These are phyloP conservation scores for Cremastinae sp. DNA, from an alignment of 2,888 invertebrate genomes.

Conservation along the genomic window DNA sequence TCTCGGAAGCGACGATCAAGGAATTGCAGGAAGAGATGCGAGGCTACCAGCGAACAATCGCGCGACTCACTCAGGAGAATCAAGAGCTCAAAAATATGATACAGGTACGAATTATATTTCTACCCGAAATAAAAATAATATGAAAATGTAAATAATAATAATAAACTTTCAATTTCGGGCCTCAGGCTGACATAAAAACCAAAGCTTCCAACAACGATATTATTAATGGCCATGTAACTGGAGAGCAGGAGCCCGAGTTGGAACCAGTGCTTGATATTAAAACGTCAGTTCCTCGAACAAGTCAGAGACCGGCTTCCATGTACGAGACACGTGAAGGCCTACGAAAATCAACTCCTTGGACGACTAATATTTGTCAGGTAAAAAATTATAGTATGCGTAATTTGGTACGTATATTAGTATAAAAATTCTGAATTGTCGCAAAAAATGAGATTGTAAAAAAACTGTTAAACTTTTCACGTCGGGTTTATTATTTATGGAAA, in stretches of 20 bases:
- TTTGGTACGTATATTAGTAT: too few species aligned
- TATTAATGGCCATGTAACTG: slow-evolving; percentile 78
- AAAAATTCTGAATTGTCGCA: too few species aligned
- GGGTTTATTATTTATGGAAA: too few species aligned
- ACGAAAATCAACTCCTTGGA: slow-evolving; percentile 81
- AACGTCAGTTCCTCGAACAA: slow-evolving; percentile 78
- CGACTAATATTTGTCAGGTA: slow-evolving; percentile 74
- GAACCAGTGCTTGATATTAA: slow-evolving; percentile 82
- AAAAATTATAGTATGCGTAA: background rate
- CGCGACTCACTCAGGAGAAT: slow-evolving; percentile 90
- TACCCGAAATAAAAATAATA: background rate
- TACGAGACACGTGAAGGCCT: slow-evolving; percentile 91
- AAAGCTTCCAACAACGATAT: slow-evolving; percentile 65
- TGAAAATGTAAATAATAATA: background rate
- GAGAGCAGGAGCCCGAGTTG: slow-evolving; percentile 80
- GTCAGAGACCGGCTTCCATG: slow-evolving; percentile 92
- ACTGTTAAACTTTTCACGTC: too few species aligned
- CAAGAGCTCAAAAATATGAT: slow-evolving; percentile 85
- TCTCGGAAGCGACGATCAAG: slow-evolving; percentile 85
- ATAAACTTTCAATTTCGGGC: background rate
- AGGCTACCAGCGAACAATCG: slow-evolving; percentile 86
- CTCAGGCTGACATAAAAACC: slow-evolving; percentile 62
- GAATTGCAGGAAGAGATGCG: slow-evolving; percentile 85
- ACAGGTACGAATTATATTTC: slow-evolving; percentile 68
- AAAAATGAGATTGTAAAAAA: too few species aligned